phyloP scores from a whole-genome alignment of 2,113 vertebrate species.

The Megaleporinus macrocephalus region DNA sequence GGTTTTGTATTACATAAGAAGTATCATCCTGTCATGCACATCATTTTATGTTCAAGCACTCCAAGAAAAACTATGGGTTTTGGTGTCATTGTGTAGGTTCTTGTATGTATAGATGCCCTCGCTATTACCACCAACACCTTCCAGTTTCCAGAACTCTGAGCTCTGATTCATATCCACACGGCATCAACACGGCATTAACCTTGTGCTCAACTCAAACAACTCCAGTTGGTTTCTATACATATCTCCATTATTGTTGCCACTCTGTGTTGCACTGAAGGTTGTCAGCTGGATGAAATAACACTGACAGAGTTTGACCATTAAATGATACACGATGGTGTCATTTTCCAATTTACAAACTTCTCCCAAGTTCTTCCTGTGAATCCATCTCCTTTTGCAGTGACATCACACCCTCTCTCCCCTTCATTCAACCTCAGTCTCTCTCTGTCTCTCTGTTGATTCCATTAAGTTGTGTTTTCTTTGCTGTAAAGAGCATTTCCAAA shows the following conservation, averaged over 20 bases:
- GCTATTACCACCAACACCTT: too few relatives aligned
- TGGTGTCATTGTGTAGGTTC: too few relatives aligned
- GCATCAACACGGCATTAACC: too few relatives aligned
- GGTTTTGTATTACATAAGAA: not conserved
- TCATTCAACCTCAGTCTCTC: conserved; percentile 39
- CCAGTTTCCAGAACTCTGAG: not conserved
- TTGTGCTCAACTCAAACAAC: too few relatives aligned
- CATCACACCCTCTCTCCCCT: conserved; percentile 46
- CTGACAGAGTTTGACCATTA: not conserved
- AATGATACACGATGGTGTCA: not conserved
- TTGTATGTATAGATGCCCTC: not conserved
- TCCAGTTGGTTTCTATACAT: too few relatives aligned
- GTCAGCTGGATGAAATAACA: not conserved
- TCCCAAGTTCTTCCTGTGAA: conserved; percentile 3
- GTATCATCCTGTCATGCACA: not conserved
- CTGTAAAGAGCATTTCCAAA: conserved; percentile 97
- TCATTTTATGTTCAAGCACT: too few relatives aligned
- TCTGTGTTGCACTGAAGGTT: conserved; percentile 39
- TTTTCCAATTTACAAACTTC: not conserved
- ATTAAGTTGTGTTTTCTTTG: conserved; percentile 84
- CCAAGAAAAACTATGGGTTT: too few relatives aligned
- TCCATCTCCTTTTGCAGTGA: not conserved
- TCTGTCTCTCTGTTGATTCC: conserved; percentile 67
- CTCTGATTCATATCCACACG: too few relatives aligned
- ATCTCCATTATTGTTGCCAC: conserved; percentile 31